Evolutionary conservation across 2,113 vertebrate genomes (phyloP), one percentile per base, ranked within the genome.

Genomic region (Corydoras sp.): DNA sequence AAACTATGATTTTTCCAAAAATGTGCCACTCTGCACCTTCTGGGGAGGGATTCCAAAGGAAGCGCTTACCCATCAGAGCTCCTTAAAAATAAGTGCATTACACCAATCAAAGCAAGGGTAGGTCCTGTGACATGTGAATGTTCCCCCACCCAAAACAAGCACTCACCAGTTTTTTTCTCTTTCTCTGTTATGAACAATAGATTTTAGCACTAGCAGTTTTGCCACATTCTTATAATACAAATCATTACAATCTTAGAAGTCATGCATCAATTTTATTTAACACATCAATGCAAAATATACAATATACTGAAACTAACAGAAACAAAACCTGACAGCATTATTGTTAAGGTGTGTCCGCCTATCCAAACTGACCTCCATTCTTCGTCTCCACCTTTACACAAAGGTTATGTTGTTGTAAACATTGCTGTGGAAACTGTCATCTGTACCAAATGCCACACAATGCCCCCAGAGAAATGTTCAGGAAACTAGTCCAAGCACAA

Each of bases 321-420:
- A 66, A 73, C 71, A 48, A 43, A 66, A 35, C 29, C 59, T 43
- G n/a, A 72, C 29, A 65, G 4, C 11, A 72, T 53, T 50, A 51
- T 15, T 10, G 12, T 59, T 64, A 0, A 31, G 35, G 5, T 32
- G 53, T 58, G 35, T 65, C 62, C 51, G 13, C 3, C 63, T 10
- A 4, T 31, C 14, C 10, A 3, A 29, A 49, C 13, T 58, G 31
- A 32, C 55, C 31, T 51, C 35, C 11, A 31, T 8, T 59, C 35
- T 49, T 59, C 13, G 15, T 65, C 56, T 14, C 48, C 62, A 72
- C 5, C n/a, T 49, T 9, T 59, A 32, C 18, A 32, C 3, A 4
- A 13, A 18, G 43, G n/a, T 65, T 32, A 35, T 59, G 62, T 51
- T 67, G 24, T 15, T 65, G 14, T 51, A 51, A 66, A 51, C 43